These are phyloP conservation scores for Oedothorax gibbosus DNA, from an alignment of 1,140 invertebrate species.

Conservation along the genomic window DNA sequence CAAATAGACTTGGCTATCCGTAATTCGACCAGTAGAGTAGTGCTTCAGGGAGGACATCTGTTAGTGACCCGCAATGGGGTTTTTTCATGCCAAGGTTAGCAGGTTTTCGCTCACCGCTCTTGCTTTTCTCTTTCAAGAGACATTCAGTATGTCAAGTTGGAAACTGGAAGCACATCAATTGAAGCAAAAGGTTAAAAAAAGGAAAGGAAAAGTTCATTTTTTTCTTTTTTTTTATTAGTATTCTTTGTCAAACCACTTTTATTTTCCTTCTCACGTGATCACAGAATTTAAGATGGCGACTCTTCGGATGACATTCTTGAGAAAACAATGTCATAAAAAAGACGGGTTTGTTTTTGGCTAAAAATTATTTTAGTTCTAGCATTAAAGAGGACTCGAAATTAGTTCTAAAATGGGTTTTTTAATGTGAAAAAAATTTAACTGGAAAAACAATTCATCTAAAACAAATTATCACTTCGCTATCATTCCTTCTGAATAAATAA, in stretches of 20 bases:
- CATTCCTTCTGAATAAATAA: too few relatives aligned
- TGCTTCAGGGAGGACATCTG: background rate
- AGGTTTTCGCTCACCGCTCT: conserved; percentile 11
- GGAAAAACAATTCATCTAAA: too few relatives aligned
- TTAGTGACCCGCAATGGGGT: conserved; percentile 20
- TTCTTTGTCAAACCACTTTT: conserved; percentile 36
- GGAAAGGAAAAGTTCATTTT: conserved; percentile 3
- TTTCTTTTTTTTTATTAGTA: background rate
- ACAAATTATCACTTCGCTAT: too few relatives aligned
- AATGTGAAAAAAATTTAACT: too few relatives aligned
- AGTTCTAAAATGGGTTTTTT: too few relatives aligned
- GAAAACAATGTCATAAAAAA: background rate
- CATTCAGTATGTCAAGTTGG: background rate
- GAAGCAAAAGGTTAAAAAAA: conserved; percentile 3
- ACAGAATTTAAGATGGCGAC: conserved; percentile 46
- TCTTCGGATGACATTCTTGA: conserved; percentile 24
- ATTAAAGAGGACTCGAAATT: too few relatives aligned
- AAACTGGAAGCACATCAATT: conserved; percentile 18
- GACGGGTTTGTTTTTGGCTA: too few relatives aligned
- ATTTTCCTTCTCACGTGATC: conserved; percentile 32
- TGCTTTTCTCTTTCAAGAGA: too few relatives aligned
- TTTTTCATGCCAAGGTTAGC: conserved; percentile 59
- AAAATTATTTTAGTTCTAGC: too few relatives aligned
- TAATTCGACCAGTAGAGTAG: conserved; percentile 46
- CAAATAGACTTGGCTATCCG: background rate